These are phyloP conservation scores for Idaea biselata DNA, from an alignment of 2,888 invertebrate genomes.

Conservation along the genomic window DNA sequence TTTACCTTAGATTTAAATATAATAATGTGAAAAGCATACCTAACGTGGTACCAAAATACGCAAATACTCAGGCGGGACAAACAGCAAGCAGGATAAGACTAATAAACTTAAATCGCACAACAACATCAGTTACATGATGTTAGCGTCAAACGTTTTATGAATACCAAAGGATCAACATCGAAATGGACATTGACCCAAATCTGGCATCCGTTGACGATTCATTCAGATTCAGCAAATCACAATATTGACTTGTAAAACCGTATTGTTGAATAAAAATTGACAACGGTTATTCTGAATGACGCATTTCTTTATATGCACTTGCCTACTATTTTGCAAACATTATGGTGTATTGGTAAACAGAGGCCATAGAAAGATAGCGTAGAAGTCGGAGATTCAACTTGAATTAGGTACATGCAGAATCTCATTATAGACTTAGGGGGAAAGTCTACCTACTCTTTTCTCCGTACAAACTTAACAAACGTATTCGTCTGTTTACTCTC, in stretches of 20 bases:
- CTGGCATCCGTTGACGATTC: slow-evolving; percentile 52
- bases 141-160: not conserved
- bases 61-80: too few species aligned
- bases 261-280: slow-evolving; percentile 55
- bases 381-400: not conserved
- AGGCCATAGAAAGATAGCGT: not conserved
- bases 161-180: slow-evolving; percentile 27
- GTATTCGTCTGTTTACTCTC: too few species aligned
- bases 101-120: slow-evolving; percentile 4
- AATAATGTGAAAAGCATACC: too few species aligned
- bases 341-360: slow-evolving; percentile 5
- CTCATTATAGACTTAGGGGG: too few species aligned
- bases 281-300: slow-evolving; percentile 28
- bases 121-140: slow-evolving; percentile 23
- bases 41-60: too few species aligned
- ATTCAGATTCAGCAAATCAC: slow-evolving; percentile 62
- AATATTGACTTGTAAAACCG: slow-evolving; percentile 64
- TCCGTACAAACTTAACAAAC: too few species aligned
- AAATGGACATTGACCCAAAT: slow-evolving; percentile 68
- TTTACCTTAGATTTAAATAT: too few species aligned
- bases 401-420: not conserved
- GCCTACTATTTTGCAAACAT: slow-evolving; percentile 13
- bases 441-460: too few species aligned
- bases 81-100: too few species aligned
- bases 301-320: slow-evolving; percentile 17